phyloP scores from a whole-genome alignment of 53 echinoderm and acorn worm species.

The Henricia sp. region DNA sequence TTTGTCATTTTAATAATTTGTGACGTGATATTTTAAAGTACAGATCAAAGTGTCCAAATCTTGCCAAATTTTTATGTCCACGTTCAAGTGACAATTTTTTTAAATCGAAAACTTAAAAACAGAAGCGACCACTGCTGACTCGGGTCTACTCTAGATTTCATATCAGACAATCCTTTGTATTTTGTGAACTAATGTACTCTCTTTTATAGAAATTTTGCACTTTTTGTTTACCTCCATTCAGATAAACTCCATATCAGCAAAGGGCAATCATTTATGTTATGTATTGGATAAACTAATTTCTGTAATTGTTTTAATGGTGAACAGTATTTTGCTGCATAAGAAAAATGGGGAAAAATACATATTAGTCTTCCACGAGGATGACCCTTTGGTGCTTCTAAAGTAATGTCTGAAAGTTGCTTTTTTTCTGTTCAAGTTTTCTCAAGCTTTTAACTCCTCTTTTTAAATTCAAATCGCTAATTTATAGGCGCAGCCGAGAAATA shows the following conservation, averaged over 20 bases:
- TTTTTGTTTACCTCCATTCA: slow-evolving; percentile 3
- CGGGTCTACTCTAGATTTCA: slow-evolving; percentile 26
- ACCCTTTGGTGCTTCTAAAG: slow-evolving; percentile 56
- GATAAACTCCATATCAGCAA: background rate
- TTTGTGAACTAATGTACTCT: slow-evolving; percentile 28
- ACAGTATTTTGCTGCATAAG: slow-evolving; percentile 36
- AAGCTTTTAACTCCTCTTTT: background rate
- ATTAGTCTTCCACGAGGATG: slow-evolving; percentile 42
- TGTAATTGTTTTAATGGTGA: slow-evolving; percentile 39
- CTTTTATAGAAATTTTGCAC: slow-evolving; percentile 38
- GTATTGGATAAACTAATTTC: slow-evolving; percentile 1
- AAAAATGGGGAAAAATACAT: slow-evolving; percentile 43
- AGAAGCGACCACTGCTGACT: slow-evolving; percentile 41
- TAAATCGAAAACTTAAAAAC: slow-evolving; percentile 19
- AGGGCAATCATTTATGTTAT: slow-evolving; percentile 39
- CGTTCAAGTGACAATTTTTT: slow-evolving; percentile 27
- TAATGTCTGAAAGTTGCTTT: slow-evolving; percentile 26
- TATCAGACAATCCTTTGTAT: slow-evolving; percentile 10
- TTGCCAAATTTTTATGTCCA: slow-evolving; percentile 52
- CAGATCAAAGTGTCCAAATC: slow-evolving; percentile 49
- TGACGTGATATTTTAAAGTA: slow-evolving; percentile 15
- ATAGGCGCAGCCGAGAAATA: background rate
- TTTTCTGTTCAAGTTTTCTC: slow-evolving; percentile 39
- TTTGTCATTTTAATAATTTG: slow-evolving; percentile 7
- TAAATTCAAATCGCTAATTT: background rate